Base-by-base conservation (phyloP, 2,797 vertebrate species). In the Megalops cyprinoides region DNA sequence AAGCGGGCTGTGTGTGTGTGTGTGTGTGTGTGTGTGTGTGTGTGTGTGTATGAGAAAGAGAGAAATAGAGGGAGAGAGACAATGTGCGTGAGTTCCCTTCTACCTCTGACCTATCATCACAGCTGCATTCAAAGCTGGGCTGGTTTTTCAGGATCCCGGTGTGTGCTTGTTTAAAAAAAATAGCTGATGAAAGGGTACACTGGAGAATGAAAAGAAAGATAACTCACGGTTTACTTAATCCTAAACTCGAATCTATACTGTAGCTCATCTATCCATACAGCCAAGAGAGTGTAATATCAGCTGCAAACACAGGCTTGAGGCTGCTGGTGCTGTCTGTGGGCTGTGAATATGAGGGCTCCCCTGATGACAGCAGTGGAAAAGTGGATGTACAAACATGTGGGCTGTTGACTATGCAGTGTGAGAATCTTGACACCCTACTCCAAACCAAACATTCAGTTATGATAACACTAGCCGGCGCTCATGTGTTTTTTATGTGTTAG, bases 1-100 rank as follows among this genome's bases (percentile, higher is more conserved):
- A 90, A 46, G 31, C 31, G 12, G 49, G 31, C 28, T 42, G 56
- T 7, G n/a, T 56, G 46, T 53, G 31, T 10, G 55, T 65, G 69
- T 67, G 56, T 58, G 56, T 60, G 53, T 31, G 31, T 14, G 67
- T 73, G 79, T 51, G 46, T 75, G 56, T 67, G 9, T 81, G 31
- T 77, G 53, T 18, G 25, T 62, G 48, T 78, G 69, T 62, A 87
- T 86, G 76, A 85, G 90, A 89, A 87, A 89, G 81, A 84, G 78
- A 84, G 84, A 82, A n/a, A n/a, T n/a, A n/a, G n/a, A n/a, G n/a
- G n/a, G 87, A 89, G 81, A 84, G 78, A 84, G 84, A 82, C 81
- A 79, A 81, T 76, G 83, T 81, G 76, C 77, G 76, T 76, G 51
- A 81, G 78, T 58, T 67, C 74, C 23, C 73, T 39, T 73, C 28